A percentile compares a stretch with the other conserved stretches of the same genome.
These are phyloP conservation scores for Solenopsis invicta DNA, from an alignment of 1,140 invertebrate species.

Conservation along the genomic window DNA sequence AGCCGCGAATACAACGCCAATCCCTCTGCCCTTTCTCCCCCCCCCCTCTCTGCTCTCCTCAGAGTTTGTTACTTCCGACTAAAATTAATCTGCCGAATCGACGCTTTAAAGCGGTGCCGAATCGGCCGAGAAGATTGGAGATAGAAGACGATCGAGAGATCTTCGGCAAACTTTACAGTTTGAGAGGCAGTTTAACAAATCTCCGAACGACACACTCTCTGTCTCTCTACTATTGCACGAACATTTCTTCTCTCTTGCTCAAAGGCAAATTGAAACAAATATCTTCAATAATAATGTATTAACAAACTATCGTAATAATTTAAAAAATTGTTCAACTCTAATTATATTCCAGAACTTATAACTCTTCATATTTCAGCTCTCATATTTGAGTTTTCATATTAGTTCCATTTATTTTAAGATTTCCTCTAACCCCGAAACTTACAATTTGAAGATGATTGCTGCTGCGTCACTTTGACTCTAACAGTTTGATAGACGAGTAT, in stretches of 20 bases:
- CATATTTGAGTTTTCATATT: background rate
- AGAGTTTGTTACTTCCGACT: slow-evolving; percentile 70
- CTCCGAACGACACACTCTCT: background rate
- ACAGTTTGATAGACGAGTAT: slow-evolving; percentile 21
- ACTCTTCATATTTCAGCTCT: background rate
- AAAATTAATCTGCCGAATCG: slow-evolving; percentile 71
- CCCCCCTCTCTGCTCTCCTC: background rate
- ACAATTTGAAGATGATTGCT: slow-evolving; percentile 4
- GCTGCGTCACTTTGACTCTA: slow-evolving; percentile 25
- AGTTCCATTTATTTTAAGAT: background rate
- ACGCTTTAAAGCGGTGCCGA: slow-evolving; percentile 50
- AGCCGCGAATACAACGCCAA: background rate
- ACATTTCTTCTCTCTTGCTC: slow-evolving; percentile 8
- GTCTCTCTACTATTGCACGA: background rate
- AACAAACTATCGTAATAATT: too few relatives aligned
- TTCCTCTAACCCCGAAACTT: background rate
- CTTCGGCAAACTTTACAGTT: slow-evolving; percentile 25
- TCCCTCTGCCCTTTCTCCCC: background rate
- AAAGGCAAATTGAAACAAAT: background rate
- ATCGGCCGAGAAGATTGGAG: slow-evolving; percentile 51
- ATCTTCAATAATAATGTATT: too few relatives aligned
- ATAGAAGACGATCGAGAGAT: slow-evolving; percentile 64
- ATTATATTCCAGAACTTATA: background rate
- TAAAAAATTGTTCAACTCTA: too few relatives aligned
- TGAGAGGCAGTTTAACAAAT: slow-evolving; percentile 25